These are phyloP conservation scores for Phoeniculus purpureus DNA, from an alignment of 2,797 vertebrate genomes.

Conservation along the genomic window DNA sequence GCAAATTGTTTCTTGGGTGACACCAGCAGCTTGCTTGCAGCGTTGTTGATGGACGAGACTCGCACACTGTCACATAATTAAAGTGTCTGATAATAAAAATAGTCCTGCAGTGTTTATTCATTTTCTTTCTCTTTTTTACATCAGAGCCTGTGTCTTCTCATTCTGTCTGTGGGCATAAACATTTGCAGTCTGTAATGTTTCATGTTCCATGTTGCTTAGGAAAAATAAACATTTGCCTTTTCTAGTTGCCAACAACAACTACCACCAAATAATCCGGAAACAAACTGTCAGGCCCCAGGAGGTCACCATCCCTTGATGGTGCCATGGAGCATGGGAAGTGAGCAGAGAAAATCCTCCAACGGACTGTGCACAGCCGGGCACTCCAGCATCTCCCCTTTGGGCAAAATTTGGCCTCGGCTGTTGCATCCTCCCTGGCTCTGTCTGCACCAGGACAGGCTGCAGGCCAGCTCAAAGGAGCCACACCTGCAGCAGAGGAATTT, in stretches of 20 bases:
- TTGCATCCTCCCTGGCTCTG: background rate
- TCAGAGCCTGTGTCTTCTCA: slow-evolving; percentile 10
- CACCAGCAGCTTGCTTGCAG: slow-evolving; percentile 23
- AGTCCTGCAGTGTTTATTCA: slow-evolving; percentile 32
- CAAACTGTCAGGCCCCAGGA: slow-evolving; percentile 30
- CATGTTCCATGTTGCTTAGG: slow-evolving; percentile 51
- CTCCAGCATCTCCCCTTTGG: background rate
- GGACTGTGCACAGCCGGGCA: background rate
- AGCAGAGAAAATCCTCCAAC: background rate
- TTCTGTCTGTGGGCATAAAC: slow-evolving; percentile 38
- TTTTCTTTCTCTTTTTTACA: slow-evolving; percentile 39
- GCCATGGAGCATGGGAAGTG: background rate
- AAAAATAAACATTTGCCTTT: slow-evolving; percentile 66
- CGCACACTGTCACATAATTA: slow-evolving; percentile 56
- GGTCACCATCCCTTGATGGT: background rate
- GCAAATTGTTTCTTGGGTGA: slow-evolving; percentile 26
- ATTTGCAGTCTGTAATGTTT: slow-evolving; percentile 38
- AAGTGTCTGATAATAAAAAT: slow-evolving; percentile 54
- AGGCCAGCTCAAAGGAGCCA: background rate
- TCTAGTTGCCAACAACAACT: slow-evolving; percentile 57
- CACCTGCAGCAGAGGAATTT: background rate
- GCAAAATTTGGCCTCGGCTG: background rate
- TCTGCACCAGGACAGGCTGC: background rate
- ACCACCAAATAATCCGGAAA: slow-evolving; percentile 46
- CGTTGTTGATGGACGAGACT: slow-evolving; percentile 15